phyloP scores from a whole-genome alignment of 2,888 invertebrate species.

The Cephus sareptanus region DNA sequence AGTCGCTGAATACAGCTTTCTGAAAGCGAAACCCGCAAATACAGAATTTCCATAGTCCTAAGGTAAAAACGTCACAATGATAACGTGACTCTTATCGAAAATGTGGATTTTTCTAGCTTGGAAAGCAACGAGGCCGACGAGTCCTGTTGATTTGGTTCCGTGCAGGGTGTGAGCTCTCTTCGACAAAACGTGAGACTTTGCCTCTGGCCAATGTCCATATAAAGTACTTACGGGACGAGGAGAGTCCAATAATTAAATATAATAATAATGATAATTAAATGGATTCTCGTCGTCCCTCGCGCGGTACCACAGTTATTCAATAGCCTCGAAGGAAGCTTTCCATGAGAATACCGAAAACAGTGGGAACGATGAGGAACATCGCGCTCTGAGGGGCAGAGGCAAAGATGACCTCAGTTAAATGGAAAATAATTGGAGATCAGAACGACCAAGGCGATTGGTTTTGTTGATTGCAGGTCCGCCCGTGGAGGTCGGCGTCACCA shows the following conservation, averaged over 20 bases:
- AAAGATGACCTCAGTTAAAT: constrained; percentile 13
- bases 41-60: background rate
- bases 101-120: constrained; percentile 30
- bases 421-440: constrained; percentile 41
- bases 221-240: background rate
- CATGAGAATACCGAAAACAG: background rate
- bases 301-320: background rate
- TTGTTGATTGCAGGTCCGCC: constrained; percentile 89
- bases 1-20: background rate
- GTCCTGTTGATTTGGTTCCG: constrained; percentile 66
- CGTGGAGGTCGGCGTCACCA: constrained; percentile 97
- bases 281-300: background rate
- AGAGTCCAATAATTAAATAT: background rate
- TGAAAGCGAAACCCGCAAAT: background rate
- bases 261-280: background rate
- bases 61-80: background rate
- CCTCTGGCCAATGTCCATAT: constrained; percentile 11
- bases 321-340: background rate
- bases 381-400: constrained; percentile 22
- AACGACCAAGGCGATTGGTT: constrained; percentile 55
- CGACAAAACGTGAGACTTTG: constrained; percentile 25
- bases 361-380: background rate
- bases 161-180: constrained; percentile 62
- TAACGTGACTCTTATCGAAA: constrained; percentile 7
- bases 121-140: constrained; percentile 46